Percentiles rank a stretch among this genome's conserved stretches.
phyloP scores from a whole-genome alignment of 2,888 invertebrate genomes.

The Nasonia oneida region DNA sequence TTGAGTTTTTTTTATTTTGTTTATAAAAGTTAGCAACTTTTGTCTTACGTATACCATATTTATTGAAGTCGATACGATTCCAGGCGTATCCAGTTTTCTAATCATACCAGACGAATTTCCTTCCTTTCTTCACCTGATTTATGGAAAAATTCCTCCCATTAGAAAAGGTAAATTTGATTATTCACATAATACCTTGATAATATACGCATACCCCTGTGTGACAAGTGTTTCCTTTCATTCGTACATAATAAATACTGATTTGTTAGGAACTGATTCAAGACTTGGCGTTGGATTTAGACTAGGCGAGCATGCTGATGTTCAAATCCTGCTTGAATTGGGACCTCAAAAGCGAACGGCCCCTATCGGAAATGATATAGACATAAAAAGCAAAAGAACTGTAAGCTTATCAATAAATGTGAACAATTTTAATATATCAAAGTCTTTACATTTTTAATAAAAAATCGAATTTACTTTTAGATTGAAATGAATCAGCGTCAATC shows the following conservation, averaged over 20 bases:
- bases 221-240: not conserved
- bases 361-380: slow-evolving; percentile 79
- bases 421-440: too few relatives aligned
- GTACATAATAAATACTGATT: not conserved
- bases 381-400: slow-evolving; percentile 65
- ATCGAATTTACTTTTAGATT: not conserved
- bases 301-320: slow-evolving; percentile 90
- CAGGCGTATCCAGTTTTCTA: slow-evolving; percentile 81
- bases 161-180: slow-evolving; percentile 85
- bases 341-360: slow-evolving; percentile 88
- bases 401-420: not conserved
- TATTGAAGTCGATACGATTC: slow-evolving; percentile 62
- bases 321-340: slow-evolving; percentile 87
- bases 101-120: slow-evolving; percentile 91
- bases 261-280: slow-evolving; percentile 87
- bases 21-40: too few relatives aligned
- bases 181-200: not conserved
- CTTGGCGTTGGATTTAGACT: slow-evolving; percentile 89
- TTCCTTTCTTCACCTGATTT: slow-evolving; percentile 88
- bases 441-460: not conserved
- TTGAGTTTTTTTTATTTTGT: too few relatives aligned
- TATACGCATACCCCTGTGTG: not conserved
- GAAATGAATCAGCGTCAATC: not conserved
- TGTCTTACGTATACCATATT: too few relatives aligned
- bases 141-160: slow-evolving; percentile 91